Evolutionary conservation across 2,888 invertebrate genomes (phyloP).

Genomic region (Limnephilus marmoratus): DNA sequence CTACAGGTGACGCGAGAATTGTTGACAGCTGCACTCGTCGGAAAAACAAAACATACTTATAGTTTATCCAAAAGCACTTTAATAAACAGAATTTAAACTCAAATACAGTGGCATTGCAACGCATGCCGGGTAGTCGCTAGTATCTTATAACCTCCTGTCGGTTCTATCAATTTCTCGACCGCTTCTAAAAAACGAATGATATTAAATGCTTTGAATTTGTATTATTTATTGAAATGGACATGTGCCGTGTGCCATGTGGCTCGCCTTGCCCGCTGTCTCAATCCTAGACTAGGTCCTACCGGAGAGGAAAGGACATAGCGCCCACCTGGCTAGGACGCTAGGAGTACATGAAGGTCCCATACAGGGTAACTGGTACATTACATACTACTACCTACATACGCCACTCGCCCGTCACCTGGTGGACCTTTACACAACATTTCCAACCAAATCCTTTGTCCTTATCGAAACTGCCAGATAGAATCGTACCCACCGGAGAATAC

Average conservation of each 20-base stretch:
- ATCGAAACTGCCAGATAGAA: constrained; percentile 61
- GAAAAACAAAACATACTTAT: too few relatives aligned
- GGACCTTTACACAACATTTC: constrained; percentile 61
- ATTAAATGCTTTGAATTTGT: not conserved
- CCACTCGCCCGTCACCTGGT: constrained; percentile 62
- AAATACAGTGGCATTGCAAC: too few relatives aligned
- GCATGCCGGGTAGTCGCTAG: too few relatives aligned
- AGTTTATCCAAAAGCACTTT: too few relatives aligned
- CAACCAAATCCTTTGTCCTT: constrained; percentile 64
- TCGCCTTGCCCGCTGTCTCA: not conserved
- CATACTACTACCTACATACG: not conserved
- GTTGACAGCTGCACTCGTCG: too few relatives aligned
- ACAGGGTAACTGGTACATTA: not conserved
- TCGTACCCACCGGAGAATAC: constrained; percentile 57
- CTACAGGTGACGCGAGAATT: too few relatives aligned
- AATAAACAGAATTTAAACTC: too few relatives aligned
- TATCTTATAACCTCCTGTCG: not conserved
- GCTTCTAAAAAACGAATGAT: not conserved
- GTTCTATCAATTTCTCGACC: not conserved
- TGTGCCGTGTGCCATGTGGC: not conserved
- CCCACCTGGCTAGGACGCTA: constrained; percentile 36
- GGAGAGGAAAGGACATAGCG: constrained; percentile 4
- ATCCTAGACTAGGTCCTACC: not conserved
- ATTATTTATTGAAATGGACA: not conserved
- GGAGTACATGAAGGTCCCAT: not conserved